Base-by-base conservation (phyloP, 2,888 invertebrate species). In the Bruchidius siliquastri region DNA sequence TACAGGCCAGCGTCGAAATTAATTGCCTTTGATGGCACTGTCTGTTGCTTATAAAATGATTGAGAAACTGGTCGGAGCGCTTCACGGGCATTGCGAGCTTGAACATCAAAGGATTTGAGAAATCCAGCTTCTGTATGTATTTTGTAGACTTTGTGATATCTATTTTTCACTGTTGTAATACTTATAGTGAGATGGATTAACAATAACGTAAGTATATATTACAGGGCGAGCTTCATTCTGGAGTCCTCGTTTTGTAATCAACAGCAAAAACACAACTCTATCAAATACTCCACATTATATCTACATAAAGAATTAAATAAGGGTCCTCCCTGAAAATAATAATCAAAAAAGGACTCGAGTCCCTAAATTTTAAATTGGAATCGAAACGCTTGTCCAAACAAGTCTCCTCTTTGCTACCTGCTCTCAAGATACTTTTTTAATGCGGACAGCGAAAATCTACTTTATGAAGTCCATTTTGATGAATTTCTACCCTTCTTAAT, bases 401-500 rank as follows among this genome's bases (percentile, higher is more conserved):
- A 69, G 69, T 69, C 18, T 69, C 22, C 69, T 69, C 26, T 69
- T 69, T 69, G 26, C 69, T 26, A 49, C 69, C 69, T 69, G 68
- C 68, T 21, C 68, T 68, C 22, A 72, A 21, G 49, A 20, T 70
- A 30, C 32, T 72, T 22, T 68, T 8, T 10, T n/a, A 32, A 21
- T 32, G 66, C 21, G 66, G 71, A 69, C 75, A 77, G 80, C 80
- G 78, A 82, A 78, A 83, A 82, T 82, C 81, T 80, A 81, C 83
- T 84, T 82, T 82, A 82, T 80, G 84, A 84, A 85, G 85, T 85
- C 85, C 84, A 80, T 83, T 82, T 82, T 85, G 84, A 84, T 85
- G 85, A 84, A 84, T 85, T 49, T 85, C 83, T 82, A 84, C 84
- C 85, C 85, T 84, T 84, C 85, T 84, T 85, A 85, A 86, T 85